Percentiles rank a stretch among this genome's conserved stretches.
Conservation (phyloP, 2,797 vertebrate species). For the Mormyrus hasselquistii region DNA sequence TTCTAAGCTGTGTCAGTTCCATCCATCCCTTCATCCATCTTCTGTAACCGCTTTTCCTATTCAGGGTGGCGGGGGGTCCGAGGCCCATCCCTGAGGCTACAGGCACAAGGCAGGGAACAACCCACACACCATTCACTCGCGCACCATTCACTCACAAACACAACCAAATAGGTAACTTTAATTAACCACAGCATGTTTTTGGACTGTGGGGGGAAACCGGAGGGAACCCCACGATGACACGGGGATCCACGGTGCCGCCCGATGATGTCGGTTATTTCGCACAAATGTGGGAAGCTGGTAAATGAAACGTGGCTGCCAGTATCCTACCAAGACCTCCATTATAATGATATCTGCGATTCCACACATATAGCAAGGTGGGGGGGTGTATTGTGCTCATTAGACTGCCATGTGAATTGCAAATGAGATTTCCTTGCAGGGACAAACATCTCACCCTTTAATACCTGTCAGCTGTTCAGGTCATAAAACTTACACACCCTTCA, state of each 20-base stretch:
- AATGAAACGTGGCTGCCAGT: slow-evolving; percentile 64
- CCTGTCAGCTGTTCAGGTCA: not conserved
- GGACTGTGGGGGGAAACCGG: not conserved
- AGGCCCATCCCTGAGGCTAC: not conserved
- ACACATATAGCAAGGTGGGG: slow-evolving; percentile 32
- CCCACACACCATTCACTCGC: too few relatives aligned
- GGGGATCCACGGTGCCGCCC: slow-evolving; percentile 36
- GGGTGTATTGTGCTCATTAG: slow-evolving; percentile 31
- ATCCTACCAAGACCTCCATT: slow-evolving; percentile 53
- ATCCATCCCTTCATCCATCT: not conserved
- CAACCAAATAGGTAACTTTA: too few relatives aligned
- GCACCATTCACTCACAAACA: too few relatives aligned
- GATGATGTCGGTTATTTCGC: slow-evolving; percentile 58
- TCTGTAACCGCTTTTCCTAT: not conserved
- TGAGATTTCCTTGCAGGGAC: slow-evolving; percentile 44
- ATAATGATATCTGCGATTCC: slow-evolving; percentile 64
- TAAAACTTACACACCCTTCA: not conserved
- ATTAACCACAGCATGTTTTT: not conserved
- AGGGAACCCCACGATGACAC: not conserved
- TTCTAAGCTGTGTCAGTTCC: not conserved
- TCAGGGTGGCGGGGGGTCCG: not conserved
- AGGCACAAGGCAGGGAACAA: not conserved
- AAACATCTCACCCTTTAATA: slow-evolving; percentile 25
- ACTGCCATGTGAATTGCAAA: slow-evolving; percentile 36
- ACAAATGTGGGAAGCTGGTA: slow-evolving; percentile 53